A percentile compares a stretch with the other conserved stretches of the same genome.
These are phyloP conservation scores for Panzeria rudis DNA, from an alignment of 2,888 invertebrate species.

Conservation along the genomic window DNA sequence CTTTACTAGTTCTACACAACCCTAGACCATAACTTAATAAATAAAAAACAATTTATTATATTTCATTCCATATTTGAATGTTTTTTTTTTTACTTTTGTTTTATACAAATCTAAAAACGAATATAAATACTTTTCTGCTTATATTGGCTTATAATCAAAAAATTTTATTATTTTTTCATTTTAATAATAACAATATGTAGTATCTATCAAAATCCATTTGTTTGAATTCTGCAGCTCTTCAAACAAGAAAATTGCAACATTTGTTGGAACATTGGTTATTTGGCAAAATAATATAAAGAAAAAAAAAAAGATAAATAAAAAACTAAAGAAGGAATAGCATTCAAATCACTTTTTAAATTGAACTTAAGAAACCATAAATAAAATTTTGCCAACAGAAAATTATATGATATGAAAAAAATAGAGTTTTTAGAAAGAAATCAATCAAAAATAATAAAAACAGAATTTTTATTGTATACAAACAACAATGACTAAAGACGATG, in stretches of 20 bases:
- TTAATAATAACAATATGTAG: not conserved
- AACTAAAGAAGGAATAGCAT: not conserved
- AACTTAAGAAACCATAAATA: conserved; percentile 43
- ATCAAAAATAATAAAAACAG: conserved; percentile 19
- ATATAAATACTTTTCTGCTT: conserved; percentile 8
- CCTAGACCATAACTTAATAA: conserved; percentile 17
- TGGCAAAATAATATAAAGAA: conserved; percentile 1
- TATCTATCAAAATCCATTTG: conserved; percentile 28
- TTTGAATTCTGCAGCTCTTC: not conserved
- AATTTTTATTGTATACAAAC: not conserved
- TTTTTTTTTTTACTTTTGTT: not conserved
- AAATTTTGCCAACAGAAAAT: not conserved
- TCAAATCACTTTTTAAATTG: conserved; percentile 51
- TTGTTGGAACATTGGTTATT: conserved; percentile 29
- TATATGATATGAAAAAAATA: not conserved
- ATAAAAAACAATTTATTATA: conserved; percentile 17
- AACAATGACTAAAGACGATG: not conserved
- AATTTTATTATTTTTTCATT: not conserved
- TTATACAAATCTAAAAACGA: conserved; percentile 2
- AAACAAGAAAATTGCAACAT: conserved; percentile 18
- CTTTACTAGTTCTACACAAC: not conserved
- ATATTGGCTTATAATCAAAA: conserved; percentile 4
- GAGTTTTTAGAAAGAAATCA: conserved; percentile 15
- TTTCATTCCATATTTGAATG: not conserved
- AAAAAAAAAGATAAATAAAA: conserved; percentile 5